phyloP scores from a whole-genome alignment of 2,797 vertebrate genomes.

The Crenichthys baileyi region DNA sequence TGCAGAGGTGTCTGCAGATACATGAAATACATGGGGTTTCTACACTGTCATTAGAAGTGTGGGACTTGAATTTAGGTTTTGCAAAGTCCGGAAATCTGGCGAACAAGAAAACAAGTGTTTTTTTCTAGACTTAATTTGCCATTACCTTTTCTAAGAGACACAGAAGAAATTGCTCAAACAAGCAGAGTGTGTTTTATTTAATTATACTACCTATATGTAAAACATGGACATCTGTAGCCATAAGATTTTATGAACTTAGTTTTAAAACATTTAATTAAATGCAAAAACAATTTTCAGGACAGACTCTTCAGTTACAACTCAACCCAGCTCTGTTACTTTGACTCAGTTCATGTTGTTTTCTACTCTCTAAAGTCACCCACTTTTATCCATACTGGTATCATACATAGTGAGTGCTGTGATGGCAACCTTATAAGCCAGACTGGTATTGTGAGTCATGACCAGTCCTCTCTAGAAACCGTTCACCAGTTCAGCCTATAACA shows the following conservation, averaged over 20 bases:
- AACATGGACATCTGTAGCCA: neutral
- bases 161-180: neutral
- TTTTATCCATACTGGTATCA: neutral
- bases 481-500: constrained; percentile 6
- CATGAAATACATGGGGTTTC: neutral
- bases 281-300: neutral
- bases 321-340: neutral
- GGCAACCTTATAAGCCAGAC: neutral
- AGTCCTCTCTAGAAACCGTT: neutral
- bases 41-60: neutral
- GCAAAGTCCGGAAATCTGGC: neutral
- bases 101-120: neutral
- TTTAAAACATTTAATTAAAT: constrained; percentile 1
- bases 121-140: neutral
- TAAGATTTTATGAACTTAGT: neutral
- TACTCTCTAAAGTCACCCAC: neutral
- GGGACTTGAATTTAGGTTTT: neutral
- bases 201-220: neutral
- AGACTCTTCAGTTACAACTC: too few species aligned
- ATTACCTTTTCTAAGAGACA: neutral
- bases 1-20: neutral
- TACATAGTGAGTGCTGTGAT: neutral
- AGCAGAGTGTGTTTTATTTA: neutral
- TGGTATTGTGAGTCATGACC: constrained; percentile 2
- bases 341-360: neutral